Percentiles rank a stretch among this genome's conserved stretches.
phyloP scores from a whole-genome alignment of 2,113 vertebrate genomes.

The Sula dactylatra region DNA sequence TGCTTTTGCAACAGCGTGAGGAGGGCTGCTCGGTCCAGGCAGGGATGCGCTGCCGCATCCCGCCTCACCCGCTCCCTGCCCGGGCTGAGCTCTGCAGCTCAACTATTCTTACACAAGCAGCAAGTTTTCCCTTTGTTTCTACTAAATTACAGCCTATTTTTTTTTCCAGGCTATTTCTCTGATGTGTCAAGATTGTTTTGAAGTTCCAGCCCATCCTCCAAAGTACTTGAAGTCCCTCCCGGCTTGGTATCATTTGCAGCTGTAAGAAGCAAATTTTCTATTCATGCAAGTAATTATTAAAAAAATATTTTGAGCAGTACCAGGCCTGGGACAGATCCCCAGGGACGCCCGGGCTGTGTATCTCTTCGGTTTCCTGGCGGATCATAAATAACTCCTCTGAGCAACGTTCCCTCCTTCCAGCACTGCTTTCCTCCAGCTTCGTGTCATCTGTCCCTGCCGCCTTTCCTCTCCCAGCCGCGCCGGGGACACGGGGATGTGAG shows the following conservation, averaged over 20 bases:
- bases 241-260: slow-evolving; percentile 29
- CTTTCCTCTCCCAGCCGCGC: not conserved
- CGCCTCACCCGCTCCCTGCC: not conserved
- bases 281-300: slow-evolving; percentile 60
- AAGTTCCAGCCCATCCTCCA: slow-evolving; percentile 47
- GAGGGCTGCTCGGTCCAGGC: not conserved
- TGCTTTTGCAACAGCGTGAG: rapidly evolving
- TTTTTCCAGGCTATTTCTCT: not conserved
- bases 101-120: not conserved
- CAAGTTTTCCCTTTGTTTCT: slow-evolving; percentile 36
- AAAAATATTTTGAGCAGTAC: slow-evolving; percentile 56
- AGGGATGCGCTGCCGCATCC: not conserved
- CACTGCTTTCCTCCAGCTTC: not conserved
- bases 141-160: not conserved
- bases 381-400: not conserved
- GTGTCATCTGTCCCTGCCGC: not conserved
- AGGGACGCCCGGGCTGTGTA: not conserved
- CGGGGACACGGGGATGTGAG: not conserved
- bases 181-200: slow-evolving; percentile 13
- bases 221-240: slow-evolving; percentile 31
- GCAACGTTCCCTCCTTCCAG: not conserved
- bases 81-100: not conserved
- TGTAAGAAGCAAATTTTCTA: slow-evolving; percentile 48
- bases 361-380: not conserved
- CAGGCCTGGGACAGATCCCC: slow-evolving; percentile 45